Percentiles rank a stretch among this genome's conserved stretches.
Conservation (phyloP, 2,888 invertebrate species). For the Branchellion lobata region DNA sequence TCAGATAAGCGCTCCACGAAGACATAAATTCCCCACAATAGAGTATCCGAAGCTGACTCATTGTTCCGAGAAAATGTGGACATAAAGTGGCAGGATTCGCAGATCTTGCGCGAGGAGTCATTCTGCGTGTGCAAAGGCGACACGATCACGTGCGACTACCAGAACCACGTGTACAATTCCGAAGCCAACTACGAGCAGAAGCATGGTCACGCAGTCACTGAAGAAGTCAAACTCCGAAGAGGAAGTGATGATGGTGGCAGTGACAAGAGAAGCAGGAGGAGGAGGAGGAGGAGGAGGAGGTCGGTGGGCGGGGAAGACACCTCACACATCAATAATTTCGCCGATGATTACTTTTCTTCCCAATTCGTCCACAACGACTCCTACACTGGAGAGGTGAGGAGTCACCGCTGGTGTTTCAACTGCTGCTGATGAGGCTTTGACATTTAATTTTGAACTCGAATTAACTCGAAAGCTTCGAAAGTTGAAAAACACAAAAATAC, state of each 20-base stretch:
- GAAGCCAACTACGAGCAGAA: slow-evolving; percentile 28
- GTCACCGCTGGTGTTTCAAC: background rate
- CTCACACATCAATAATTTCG: slow-evolving; percentile 38
- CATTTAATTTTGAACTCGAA: background rate
- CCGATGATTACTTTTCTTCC: slow-evolving; percentile 48
- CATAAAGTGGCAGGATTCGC: slow-evolving; percentile 40
- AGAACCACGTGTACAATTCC: slow-evolving; percentile 49
- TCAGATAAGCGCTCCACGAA: too few species aligned
- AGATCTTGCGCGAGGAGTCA: slow-evolving; percentile 36
- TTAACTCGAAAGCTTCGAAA: background rate
- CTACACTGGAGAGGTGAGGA: slow-evolving; percentile 49
- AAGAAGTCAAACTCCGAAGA: slow-evolving; percentile 23
- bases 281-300: background rate
- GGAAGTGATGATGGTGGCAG: background rate
- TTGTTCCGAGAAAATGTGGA: slow-evolving; percentile 47
- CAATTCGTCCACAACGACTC: slow-evolving; percentile 47
- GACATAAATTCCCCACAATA: too few species aligned
- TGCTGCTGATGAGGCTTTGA: background rate
- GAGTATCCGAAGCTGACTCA: slow-evolving; percentile 48
- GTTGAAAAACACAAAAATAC: background rate
- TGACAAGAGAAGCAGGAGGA: background rate
- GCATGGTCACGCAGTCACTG: slow-evolving; percentile 44
- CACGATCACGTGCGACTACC: slow-evolving; percentile 49
- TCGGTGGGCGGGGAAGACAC: background rate
- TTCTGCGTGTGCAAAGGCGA: slow-evolving; percentile 49